A percentile compares a stretch with the other conserved stretches of the same genome.
Conservation (phyloP, 2,113 vertebrate genomes). For the Cochlearius cochlearius region DNA sequence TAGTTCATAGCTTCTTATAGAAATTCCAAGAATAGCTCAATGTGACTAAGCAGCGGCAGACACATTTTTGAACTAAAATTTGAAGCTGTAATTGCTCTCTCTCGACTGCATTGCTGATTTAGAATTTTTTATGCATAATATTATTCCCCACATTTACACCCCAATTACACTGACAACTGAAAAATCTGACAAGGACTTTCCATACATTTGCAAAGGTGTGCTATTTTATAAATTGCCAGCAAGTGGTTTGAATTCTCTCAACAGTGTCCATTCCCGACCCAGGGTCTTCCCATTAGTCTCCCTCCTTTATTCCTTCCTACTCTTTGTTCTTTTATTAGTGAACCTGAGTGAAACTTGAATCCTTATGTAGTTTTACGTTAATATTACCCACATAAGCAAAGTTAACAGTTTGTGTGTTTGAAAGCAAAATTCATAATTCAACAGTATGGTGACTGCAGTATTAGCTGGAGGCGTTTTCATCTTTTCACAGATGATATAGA, state of each 20-base stretch:
- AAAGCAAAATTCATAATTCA: not conserved
- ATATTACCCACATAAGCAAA: not conserved
- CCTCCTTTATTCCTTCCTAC: not conserved
- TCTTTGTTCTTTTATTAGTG: not conserved
- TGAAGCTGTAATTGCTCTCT: not conserved
- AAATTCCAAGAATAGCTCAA: not conserved
- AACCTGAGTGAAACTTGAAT: not conserved
- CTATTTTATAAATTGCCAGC: not conserved
- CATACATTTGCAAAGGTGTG: not conserved
- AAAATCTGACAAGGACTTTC: not conserved
- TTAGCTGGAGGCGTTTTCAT: not conserved
- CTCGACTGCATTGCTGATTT: not conserved
- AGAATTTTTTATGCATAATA: not conserved
- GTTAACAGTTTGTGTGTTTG: not conserved
- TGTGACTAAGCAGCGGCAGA: not conserved
- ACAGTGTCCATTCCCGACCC: not conserved
- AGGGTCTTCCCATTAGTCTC: not conserved
- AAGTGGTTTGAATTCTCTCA: not conserved
- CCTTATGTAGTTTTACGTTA: not conserved
- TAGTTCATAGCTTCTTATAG: not conserved
- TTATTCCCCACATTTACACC: not conserved
- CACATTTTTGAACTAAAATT: not conserved
- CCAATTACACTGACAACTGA: not conserved
- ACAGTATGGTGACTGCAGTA: not conserved
- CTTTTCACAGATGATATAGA: not conserved